These are phyloP conservation scores for Reinhardtius hippoglossoides DNA, from an alignment of 2,113 vertebrate species.

Conservation along the genomic window DNA sequence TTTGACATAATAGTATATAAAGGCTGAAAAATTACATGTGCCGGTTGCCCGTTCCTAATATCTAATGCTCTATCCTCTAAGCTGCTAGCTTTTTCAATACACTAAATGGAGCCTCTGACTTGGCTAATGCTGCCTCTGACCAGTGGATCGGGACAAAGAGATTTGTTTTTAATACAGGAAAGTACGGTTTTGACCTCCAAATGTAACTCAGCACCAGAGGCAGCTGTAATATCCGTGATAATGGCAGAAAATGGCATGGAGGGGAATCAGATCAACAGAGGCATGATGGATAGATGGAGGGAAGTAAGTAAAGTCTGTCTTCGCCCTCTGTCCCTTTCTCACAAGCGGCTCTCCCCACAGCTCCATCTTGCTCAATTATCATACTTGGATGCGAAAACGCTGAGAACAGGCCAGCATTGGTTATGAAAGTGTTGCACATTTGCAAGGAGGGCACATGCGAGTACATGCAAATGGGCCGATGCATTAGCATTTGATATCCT, in stretches of 20 bases:
- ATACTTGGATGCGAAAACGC: conserved; percentile 52
- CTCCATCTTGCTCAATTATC: conserved; percentile 45
- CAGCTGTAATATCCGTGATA: conserved; percentile 62
- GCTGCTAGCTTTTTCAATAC: conserved; percentile 66
- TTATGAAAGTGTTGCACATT: conserved; percentile 59
- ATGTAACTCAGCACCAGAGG: conserved; percentile 67
- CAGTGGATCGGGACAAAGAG: conserved; percentile 53
- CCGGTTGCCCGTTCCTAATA: conserved; percentile 63
- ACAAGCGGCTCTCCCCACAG: conserved; percentile 17
- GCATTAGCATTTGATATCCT: conserved; percentile 66
- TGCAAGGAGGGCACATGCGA: conserved; percentile 27
- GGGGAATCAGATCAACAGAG: conserved; percentile 66
- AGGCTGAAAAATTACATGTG: conserved; percentile 67
- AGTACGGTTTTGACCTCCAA: conserved; percentile 71
- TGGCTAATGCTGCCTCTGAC: conserved; percentile 74
- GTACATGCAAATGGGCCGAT: conserved; percentile 60
- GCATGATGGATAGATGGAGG: conserved; percentile 43
- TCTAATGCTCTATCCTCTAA: conserved; percentile 54
- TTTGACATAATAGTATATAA: conserved; percentile 63
- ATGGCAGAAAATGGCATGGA: conserved; percentile 70
- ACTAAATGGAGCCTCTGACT: conserved; percentile 63
- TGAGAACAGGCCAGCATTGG: conserved; percentile 35
- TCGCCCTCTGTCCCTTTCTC: conserved; percentile 52
- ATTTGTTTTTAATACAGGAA: conserved; percentile 76
- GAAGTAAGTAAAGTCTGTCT: conserved; percentile 46